Base-by-base conservation (phyloP, 2,888 invertebrate genomes). In the Tuta absoluta region DNA sequence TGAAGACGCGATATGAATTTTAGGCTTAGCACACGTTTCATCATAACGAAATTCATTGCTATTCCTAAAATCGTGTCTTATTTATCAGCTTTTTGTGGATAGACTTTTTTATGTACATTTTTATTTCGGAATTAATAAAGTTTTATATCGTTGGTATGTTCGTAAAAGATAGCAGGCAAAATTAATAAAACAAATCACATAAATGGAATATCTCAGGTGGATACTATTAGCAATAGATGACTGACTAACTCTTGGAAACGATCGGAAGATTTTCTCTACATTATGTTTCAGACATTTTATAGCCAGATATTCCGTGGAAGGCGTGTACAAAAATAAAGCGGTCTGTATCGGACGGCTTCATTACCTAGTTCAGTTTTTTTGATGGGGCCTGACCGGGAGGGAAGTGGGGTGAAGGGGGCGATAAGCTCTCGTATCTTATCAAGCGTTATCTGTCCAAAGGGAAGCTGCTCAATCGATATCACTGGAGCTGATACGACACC, bases 391-490 rank as follows among this genome's bases (percentile, higher is more conserved):
- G 53, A 7, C 76, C 72, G 69, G 71, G 74, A 78, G 80, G 80
- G 80, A 75, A 23, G 24, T 11, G 66, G 64, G 67, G 59, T 33
- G 33, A n/a, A 45, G 45, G 17, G 45, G 45, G 82, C n/a, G 86
- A 87, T 88, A 87, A 80, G 79, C 79, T 45, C 45, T 45, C 45
- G n/a, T 87, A 86, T 87, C 85, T 87, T 86, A 89, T 89, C 88
- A 78, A 72, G 63, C 72, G 75, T 72, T 87, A 87, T 86, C 87
- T 72, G 66, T 66, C 66, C 66, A 69, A 73, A 77, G 78, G 81
- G 82, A 84, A 81, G 82, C 56, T 80, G 75, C 66, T 78, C 74
- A 78, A 88, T 88, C 86, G 81, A 89, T 87, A 83, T 38, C 38
- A 59, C 58, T 33, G 63, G 71, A 63, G 63, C 71, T 63, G 72